These are phyloP conservation scores for Castor canadensis DNA, from an alignment of 2,113 vertebrate genomes.

Conservation along the genomic window DNA sequence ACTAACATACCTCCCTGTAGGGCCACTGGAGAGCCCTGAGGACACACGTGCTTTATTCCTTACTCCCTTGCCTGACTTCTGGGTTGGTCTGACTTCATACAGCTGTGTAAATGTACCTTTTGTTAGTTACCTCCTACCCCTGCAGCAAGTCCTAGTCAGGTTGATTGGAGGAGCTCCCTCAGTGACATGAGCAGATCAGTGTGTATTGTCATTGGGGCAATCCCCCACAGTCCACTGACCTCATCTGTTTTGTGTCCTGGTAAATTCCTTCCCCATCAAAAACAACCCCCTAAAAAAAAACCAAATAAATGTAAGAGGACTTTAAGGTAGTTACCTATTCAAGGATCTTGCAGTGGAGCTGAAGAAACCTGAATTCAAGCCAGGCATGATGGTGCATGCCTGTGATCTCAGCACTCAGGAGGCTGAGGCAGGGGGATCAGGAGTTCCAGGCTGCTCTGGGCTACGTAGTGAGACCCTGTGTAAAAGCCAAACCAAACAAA, in stretches of 20 bases:
- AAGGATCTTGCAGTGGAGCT: background rate
- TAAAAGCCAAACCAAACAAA: background rate
- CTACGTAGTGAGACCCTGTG: background rate
- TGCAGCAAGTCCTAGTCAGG: fast-evolving
- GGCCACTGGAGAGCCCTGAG: background rate
- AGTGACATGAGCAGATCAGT: background rate
- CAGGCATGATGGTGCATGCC: background rate
- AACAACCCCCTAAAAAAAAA: background rate
- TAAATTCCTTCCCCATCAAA: background rate
- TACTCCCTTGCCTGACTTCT: background rate
- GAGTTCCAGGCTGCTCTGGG: background rate
- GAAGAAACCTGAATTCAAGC: background rate
- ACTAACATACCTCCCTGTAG: too few relatives aligned
- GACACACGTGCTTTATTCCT: background rate
- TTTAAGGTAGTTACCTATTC: background rate
- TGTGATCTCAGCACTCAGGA: background rate
- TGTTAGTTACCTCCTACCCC: background rate
- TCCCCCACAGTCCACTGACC: background rate
- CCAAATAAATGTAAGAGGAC: background rate
- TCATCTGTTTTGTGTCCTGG: fast-evolving
- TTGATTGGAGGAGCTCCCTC: background rate
- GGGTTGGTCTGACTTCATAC: background rate
- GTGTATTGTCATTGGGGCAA: background rate
- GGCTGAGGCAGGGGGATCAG: background rate
- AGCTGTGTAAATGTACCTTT: background rate